Evolutionary conservation across 2,113 vertebrate species (phyloP), one percentile per base, ranked within the genome.

Genomic region (Scartelaos histophorus): DNA sequence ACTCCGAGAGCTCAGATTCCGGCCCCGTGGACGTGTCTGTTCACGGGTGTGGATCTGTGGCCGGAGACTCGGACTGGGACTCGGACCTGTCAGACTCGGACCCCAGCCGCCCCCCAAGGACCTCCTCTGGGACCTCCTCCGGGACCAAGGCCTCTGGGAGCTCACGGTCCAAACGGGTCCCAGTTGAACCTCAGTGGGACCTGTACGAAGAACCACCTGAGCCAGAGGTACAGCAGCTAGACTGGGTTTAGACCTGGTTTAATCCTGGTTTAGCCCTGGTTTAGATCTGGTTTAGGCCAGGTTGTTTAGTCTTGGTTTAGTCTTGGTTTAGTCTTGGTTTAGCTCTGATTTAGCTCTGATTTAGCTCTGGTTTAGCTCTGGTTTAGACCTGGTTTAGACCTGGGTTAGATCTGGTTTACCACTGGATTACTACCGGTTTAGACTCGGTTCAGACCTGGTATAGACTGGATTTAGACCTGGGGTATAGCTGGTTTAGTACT

Each of bases 1-100:
- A 93, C 69, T 93, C 93, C 0, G 93, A 94, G 71, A 93, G 91
- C 76, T 93, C 92, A n/a, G 93, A 88, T 38, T 94, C 93, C 16
- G 90, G 91, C 13, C 70, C 87, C 0, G 92, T 90, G 4, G 93
- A 93, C 11, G 74, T 91, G 58, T 92, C 91, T 3, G 62, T 90
- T 13, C 73, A 89, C 19, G 89, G 92, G 69, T 78, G 85, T 73
- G 78, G 72, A 24, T 93, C 92, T 0, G 83, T 92, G 17, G 89
- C 88, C 1, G 93, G 92, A 17, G 93, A 94, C 82, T 94, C 93
- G 2, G 93, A 94, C 81, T 94, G 93, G 93, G 93, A 94, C 72
- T 94, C 93, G 0, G 93, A 94, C 72, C 75, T 87, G 43, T 91
- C 92, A 0, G 92, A 93, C 70, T 92, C 90, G 0, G 92, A 92